Percentiles rank a stretch among this genome's conserved stretches.
phyloP scores from a whole-genome alignment of 2,797 vertebrate genomes.

The Macropus fuliginosus region DNA sequence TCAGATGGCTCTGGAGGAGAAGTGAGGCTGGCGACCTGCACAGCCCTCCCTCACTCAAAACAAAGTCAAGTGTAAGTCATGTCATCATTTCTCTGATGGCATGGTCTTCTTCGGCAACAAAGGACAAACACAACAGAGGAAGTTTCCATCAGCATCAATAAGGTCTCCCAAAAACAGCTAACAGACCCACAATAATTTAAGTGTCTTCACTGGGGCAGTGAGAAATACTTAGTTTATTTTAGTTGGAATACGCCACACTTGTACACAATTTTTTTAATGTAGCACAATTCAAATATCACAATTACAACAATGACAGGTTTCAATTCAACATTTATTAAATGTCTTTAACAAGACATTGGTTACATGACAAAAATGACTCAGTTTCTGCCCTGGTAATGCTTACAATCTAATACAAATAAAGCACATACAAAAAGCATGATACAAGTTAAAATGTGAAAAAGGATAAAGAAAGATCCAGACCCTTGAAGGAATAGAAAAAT shows the following conservation, averaged over 20 bases:
- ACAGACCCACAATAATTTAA: constrained; percentile 25
- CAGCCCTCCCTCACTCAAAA: too few species aligned
- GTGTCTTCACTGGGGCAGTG: not conserved
- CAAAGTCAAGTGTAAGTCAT: too few species aligned
- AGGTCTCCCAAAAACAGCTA: constrained; percentile 37
- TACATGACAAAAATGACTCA: not conserved
- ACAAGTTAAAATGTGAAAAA: not conserved
- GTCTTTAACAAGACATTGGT: not conserved
- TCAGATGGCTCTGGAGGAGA: too few species aligned
- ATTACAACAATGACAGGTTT: not conserved
- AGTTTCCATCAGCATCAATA: constrained; percentile 32
- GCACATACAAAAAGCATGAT: not conserved
- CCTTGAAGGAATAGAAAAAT: not conserved
- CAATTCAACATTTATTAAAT: not conserved
- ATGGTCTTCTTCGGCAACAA: too few species aligned
- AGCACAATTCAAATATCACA: constrained; percentile 26
- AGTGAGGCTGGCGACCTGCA: too few species aligned
- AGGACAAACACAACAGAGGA: not conserved
- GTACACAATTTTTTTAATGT: constrained; percentile 48
- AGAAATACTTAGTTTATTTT: not conserved
- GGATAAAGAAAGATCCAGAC: not conserved
- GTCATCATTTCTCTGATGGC: too few species aligned
- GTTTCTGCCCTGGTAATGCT: not conserved
- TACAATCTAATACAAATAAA: not conserved
- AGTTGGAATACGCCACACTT: constrained; percentile 34